Evolutionary conservation across 2,797 vertebrate species (phyloP), one percentile per base, ranked within the genome.

Genomic region (Forpus xanthops): DNA sequence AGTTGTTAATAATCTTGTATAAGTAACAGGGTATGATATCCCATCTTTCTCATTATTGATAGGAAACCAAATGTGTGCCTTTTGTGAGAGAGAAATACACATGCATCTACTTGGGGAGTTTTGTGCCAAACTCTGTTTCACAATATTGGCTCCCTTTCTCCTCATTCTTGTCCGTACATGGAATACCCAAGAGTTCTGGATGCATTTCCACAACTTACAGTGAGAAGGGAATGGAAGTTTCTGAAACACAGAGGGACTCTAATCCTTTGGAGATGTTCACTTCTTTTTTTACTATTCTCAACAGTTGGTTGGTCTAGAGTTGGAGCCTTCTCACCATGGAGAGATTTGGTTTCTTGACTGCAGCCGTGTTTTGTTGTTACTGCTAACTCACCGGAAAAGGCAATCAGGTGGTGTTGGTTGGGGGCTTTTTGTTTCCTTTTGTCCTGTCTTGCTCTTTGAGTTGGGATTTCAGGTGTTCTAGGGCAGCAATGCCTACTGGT

Each of bases 21-120:
- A 89, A 95, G 72, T 96, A 96, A 96, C 95, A 96, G 95, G 96
- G 94, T 97, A 95, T 96, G 79, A 84, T 62, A 89, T 94, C 95
- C 94, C 96, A 94, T 94, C 89, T 85, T 96, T 96, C 82, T 90
- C 90, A 0, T 93, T 93, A 94, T 49, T 84, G 81, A 91, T 94
- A 89, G 87, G 88, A 97, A 97, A 96, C 97, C 96, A 96, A 97
- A 95, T 9, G 92, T 82, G 97, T 97, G 97, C 97, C 97, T 97
- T 97, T 92, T 91, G 91, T 94, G 86, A 93, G 87, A 78, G 76
- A 91, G 56, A 95, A 94, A 90, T 94, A 96, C 87, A 91, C 91
- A 39, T 87, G 87, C 78, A 82, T 94, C 87, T 89, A 56, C 79
- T 88, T 92, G 96, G 58, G 89, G 94, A 95, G 82, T 96, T 93